These are phyloP conservation scores for Dryas iulia DNA, from an alignment of 1,140 invertebrate species.

Conservation along the genomic window DNA sequence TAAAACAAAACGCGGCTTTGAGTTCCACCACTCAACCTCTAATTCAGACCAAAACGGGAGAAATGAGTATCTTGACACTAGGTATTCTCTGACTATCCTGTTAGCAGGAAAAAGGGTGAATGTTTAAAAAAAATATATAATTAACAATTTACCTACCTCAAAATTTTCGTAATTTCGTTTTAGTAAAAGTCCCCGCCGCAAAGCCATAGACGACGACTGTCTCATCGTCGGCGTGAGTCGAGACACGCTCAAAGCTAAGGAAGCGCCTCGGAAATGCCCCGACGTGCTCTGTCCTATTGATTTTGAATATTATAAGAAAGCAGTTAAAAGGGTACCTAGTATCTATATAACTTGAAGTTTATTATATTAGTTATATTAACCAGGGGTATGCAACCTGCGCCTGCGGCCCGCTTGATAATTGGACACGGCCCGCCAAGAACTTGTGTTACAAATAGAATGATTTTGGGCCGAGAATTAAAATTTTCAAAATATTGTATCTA, in stretches of 20 bases:
- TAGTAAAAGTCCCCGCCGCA: slow-evolving; percentile 63
- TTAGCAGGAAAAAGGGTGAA: neutral
- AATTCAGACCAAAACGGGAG: no score
- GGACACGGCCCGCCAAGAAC: no score
- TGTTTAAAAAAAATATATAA: neutral
- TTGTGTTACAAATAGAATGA: no score
- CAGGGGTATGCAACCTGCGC: no score
- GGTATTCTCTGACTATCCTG: no score
- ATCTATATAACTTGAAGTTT: neutral
- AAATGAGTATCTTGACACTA: no score
- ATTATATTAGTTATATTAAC: slow-evolving; percentile 6
- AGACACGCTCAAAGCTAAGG: slow-evolving; percentile 50
- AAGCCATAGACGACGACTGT: slow-evolving; percentile 60
- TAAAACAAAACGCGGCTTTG: no score
- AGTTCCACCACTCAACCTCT: no score
- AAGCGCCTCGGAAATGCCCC: slow-evolving; percentile 37
- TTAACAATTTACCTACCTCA: neutral
- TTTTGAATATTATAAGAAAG: slow-evolving; percentile 64
- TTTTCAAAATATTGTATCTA: no score
- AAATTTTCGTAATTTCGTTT: slow-evolving; percentile 11
- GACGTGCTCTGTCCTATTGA: slow-evolving; percentile 59
- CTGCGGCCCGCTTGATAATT: no score
- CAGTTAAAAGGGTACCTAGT: slow-evolving; percentile 52
- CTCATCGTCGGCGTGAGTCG: slow-evolving; percentile 62
- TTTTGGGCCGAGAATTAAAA: no score